Base-by-base conservation (phyloP, 2,113 vertebrate species). In the Laticauda laticaudata region DNA sequence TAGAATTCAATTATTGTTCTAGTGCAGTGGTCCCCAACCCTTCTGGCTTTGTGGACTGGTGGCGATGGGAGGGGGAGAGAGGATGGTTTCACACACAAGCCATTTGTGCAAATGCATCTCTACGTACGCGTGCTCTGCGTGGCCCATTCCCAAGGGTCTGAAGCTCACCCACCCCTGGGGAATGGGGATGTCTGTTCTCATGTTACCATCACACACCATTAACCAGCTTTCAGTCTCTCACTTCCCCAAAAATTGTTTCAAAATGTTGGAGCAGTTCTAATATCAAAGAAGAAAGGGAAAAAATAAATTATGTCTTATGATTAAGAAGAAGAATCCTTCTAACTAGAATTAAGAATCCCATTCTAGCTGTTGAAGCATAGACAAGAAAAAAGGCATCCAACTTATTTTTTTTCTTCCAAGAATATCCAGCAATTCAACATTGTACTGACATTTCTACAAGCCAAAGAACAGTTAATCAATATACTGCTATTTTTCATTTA, bases 81-180 rank as follows among this genome's bases (percentile, higher is more conserved):
- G 11, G 4, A n/a, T 64, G 29, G 29, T 69, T 69, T n/a, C 2
- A 2, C 29, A n/a, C 12, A n/a, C 12, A 10, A 0, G 0, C 11
- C 12, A 64, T 11, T 69, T 69, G 12, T n/a, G 12, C 64, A 69
- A 69, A 69, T n/a, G 26, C 2, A 69, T n/a, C 64, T 69, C 29
- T 29, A n/a, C 4, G 29, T 69, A 12, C 61, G 15, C 61, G n/a
- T n/a, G 29, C 12, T 69, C 29, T 69, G 12, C 0, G 0, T n/a
- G 29, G 29, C 64, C 64, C 12, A 69, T n/a, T 69, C 12, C 64
- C 29, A 69, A 69, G 5, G 12, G 12, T 0, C 26, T n/a, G 29
- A 29, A n/a, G 12, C 12, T 2, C 6, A 2, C 18, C 5, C 21
- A 5, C 20, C 56, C 61, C 29, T 3, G 1, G 1, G 4, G 11